Base-by-base conservation (phyloP, 1,140 invertebrate species). In the Drosophila albomicans region DNA sequence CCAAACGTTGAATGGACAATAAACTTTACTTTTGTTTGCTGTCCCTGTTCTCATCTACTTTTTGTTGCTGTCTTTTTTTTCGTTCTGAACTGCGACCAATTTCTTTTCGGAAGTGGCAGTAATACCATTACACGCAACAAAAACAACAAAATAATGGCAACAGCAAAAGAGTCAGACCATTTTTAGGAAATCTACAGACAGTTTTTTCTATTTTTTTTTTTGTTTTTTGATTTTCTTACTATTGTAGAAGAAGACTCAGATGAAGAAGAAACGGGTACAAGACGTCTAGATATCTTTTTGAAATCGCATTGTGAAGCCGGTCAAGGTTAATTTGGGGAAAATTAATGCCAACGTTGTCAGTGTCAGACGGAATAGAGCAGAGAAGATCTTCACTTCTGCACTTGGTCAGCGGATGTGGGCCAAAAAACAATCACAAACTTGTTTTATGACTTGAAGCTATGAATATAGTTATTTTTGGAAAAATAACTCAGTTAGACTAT, bases 301-400 rank as follows among this genome's bases (percentile, higher is more conserved):
- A 56, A 56, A 41, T 87, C 66, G 59, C 77, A 84, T 84, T 88
- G 81, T 89, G 70, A 84, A 81, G 81, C 78, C 85, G 85, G 85
- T 88, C 85, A 88, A 88, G 84, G 84, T 88, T 88, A 88, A 81
- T 88, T 81, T 89, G 70, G 74, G 79, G 66, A 81, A 85, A 81
- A 85, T 80, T 78, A 85, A 77, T 81, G 70, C 70, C 52, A 54
- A 57, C 45, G 52, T 49, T 67, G 68, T 69, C 75, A 78, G 64
- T 69, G 63, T 71, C 57, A 64, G 64, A 52, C 58, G 45, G 64
- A 58, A 51, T 68, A 72, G 62, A 69, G 63, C 58, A 82, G 70
- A 82, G 75, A 81, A 75, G 70, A 78, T 86, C 51, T 54, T 54
- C 80, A 78, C 71, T 82, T 86, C 51, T 35, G 30, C 80, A 78